Evolutionary conservation across 1,140 invertebrate genomes (phyloP), one percentile per base, ranked within the genome.

Genomic region (Cotesia vestalis): DNA sequence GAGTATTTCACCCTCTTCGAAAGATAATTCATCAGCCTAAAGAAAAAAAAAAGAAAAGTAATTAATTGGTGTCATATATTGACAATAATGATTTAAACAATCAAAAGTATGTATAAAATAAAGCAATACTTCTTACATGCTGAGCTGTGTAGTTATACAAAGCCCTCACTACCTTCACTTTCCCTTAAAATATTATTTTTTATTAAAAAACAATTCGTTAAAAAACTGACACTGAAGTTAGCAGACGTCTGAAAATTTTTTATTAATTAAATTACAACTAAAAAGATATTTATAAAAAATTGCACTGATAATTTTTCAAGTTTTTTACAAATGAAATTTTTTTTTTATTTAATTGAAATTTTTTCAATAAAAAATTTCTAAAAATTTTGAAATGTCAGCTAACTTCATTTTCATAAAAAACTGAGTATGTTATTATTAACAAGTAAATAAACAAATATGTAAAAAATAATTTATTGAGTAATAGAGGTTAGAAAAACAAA

Each of bases 1-100:
- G 6, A 93, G 79, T 6, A 91, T 77, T 78, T 93, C 91, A 46
- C 91, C 92, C 85, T 93, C 92, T 61, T 91, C 89, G 85, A 93
- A 92, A 1, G 86, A 86, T 53, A 87, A 75, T 79, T 87, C 86
- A 74, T 86, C 84, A 34, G 75, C 72, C 85, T 87, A 61, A 62
- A 70, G 74, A 74, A 71, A 59, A 20, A 66, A 72, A 53, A 76
- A 66, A 17, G 20, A 5, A 9, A 34, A 12, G 14, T 61, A 61
- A 34, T 61, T 55, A 8, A 51, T 73, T 40, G 66, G 63, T 63
- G 59, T 71, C 62, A 67, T 63, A 66, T 63, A 66, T 67, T 63
- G 9, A 72, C 51, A 66, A 59, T 34, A 34, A 57, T 59, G 59
- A 27, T 14, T 27, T 60, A 66, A n/a, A 17, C 4, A 71, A 35